These are phyloP conservation scores for Pterocles orientalis DNA, from an alignment of 2,113 vertebrate genomes.

Conservation along the genomic window DNA sequence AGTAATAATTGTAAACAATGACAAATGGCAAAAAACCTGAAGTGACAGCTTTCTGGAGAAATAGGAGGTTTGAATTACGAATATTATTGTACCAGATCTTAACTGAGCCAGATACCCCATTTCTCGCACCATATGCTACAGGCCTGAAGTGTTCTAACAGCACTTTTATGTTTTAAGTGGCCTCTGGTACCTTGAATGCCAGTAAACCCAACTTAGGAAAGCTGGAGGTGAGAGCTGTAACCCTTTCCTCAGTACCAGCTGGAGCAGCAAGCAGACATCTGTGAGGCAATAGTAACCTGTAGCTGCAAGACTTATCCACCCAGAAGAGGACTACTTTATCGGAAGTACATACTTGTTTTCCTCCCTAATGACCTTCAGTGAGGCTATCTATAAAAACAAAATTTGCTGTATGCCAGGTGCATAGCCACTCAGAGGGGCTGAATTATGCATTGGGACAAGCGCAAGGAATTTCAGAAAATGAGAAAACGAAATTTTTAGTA, in stretches of 20 bases:
- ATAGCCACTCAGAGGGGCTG: background rate
- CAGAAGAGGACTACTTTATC: background rate
- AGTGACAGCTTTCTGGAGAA: background rate
- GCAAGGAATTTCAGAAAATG: background rate
- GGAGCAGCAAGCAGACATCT: background rate
- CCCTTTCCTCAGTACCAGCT: background rate
- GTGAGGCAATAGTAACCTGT: background rate
- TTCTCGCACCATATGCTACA: background rate
- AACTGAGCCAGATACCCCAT: background rate
- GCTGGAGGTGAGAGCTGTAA: accelerated
- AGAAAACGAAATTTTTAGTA: background rate
- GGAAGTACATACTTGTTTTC: background rate
- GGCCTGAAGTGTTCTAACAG: background rate
- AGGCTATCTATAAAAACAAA: background rate
- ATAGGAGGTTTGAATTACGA: background rate
- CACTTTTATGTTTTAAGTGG: background rate
- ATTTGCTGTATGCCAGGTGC: background rate
- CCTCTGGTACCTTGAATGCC: accelerated
- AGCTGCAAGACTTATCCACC: background rate
- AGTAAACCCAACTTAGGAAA: background rate
- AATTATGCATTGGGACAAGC: background rate
- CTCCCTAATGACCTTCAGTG: background rate
- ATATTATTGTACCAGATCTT: background rate
- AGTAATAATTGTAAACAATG: background rate
- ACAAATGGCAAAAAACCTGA: background rate